phyloP scores from a whole-genome alignment of 2,113 vertebrate species.

The Trachemys scripta region DNA sequence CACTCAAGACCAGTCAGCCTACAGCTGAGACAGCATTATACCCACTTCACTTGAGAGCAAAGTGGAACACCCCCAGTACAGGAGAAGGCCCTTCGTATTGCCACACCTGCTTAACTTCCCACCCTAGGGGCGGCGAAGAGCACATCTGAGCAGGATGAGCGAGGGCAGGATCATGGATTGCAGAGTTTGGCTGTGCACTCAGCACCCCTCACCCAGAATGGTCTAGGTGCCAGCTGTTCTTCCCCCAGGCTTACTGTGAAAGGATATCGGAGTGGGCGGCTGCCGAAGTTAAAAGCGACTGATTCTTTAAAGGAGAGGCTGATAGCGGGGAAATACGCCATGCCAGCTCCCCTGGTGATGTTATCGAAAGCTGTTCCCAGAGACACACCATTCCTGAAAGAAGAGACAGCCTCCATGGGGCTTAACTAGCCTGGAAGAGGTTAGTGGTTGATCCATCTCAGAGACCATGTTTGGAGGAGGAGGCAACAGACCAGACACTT shows the following conservation, averaged over 20 bases:
- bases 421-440: neutral
- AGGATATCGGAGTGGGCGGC: conserved; percentile 98
- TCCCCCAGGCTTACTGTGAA: conserved; percentile 45
- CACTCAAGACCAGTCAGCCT: neutral
- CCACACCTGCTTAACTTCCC: neutral
- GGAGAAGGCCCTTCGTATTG: neutral
- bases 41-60: neutral
- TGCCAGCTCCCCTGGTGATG: conserved; percentile 90
- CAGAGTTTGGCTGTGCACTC: neutral
- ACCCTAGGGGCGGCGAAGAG: neutral
- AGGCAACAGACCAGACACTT: neutral
- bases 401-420: neutral
- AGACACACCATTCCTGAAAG: conserved; percentile 91
- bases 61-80: neutral
- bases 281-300: conserved; percentile 97
- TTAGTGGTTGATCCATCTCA: neutral
- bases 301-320: conserved; percentile 99
- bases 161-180: neutral
- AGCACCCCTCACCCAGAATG: neutral
- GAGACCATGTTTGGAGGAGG: neutral
- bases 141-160: neutral
- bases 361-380: conserved; percentile 93
- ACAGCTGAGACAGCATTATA: neutral
- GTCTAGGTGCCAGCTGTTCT: neutral
- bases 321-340: conserved; percentile 98